A percentile compares a stretch with the other conserved stretches of the same genome.
Evolutionary conservation across 2,113 vertebrate species (phyloP).

Genomic region (Gymnogyps californianus): DNA sequence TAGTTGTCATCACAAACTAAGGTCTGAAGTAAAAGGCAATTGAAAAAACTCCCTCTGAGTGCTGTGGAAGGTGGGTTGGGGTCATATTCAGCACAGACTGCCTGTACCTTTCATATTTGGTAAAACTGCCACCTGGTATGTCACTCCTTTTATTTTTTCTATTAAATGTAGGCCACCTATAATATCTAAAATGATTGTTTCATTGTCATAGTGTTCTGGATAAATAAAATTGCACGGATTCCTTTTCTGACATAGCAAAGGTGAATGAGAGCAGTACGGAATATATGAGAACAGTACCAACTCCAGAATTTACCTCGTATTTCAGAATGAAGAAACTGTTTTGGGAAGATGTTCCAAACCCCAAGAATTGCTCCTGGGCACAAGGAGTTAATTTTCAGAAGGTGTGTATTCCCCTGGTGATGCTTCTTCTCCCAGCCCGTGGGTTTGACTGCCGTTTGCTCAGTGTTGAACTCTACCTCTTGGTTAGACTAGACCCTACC

Average conservation of each 20-base stretch:
- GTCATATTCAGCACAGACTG: neutral
- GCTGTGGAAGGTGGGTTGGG: neutral
- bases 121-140: neutral
- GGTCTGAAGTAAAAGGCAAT: neutral
- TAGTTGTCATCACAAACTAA: neutral
- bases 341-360: slow-evolving; percentile 95
- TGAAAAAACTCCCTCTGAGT: neutral
- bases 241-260: neutral
- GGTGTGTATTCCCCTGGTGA: slow-evolving; percentile 69
- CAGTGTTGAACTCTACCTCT: neutral
- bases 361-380: slow-evolving; percentile 95
- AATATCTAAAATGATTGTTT: neutral
- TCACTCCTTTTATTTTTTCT: neutral
- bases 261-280: neutral
- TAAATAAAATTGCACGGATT: neutral
- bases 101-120: neutral
- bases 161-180: neutral
- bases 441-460: neutral
- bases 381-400: slow-evolving; percentile 90
- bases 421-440: neutral
- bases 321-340: slow-evolving; percentile 89
- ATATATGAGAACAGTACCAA: neutral
- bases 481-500: too few species aligned
- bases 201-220: neutral
- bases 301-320: neutral